phyloP scores from a whole-genome alignment of 2,888 invertebrate genomes.

The Melangyna quadrimaculata region DNA sequence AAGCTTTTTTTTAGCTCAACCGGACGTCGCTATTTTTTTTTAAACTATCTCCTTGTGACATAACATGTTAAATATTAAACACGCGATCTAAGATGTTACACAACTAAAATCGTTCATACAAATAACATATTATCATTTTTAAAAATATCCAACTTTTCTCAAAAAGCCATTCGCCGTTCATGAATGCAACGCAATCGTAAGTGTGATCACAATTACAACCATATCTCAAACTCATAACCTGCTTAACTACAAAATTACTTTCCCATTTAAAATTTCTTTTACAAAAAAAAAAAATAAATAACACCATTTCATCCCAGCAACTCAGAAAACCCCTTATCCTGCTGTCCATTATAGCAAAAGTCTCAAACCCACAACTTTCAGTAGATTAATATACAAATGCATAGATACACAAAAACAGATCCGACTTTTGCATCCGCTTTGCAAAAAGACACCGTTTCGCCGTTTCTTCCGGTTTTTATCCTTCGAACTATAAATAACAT shows the following conservation, averaged over 20 bases:
- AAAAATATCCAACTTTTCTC: too few relatives aligned
- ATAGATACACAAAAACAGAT: neutral
- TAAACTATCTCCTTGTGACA: too few relatives aligned
- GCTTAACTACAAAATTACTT: neutral
- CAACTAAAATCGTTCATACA: too few relatives aligned
- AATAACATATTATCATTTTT: too few relatives aligned
- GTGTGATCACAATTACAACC: neutral
- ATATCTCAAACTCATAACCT: neutral
- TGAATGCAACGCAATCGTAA: neutral
- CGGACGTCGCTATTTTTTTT: too few relatives aligned
- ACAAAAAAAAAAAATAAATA: neutral
- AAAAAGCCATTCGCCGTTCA: too few relatives aligned
- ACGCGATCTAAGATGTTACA: too few relatives aligned
- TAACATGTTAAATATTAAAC: too few relatives aligned
- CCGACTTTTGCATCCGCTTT: conserved; percentile 28
- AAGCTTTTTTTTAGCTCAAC: too few relatives aligned
- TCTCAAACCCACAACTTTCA: neutral
- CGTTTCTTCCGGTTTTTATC: conserved; percentile 50
- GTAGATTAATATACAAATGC: too few relatives aligned
- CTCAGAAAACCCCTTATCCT: neutral
- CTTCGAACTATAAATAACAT: conserved; percentile 64
- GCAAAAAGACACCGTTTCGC: conserved; percentile 38
- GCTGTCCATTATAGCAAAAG: neutral
- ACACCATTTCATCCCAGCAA: conserved; percentile 11
- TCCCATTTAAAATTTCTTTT: conserved; percentile 20